Base-by-base conservation (phyloP, 1,140 invertebrate species). In the Ceratoteleas bidentatus region DNA sequence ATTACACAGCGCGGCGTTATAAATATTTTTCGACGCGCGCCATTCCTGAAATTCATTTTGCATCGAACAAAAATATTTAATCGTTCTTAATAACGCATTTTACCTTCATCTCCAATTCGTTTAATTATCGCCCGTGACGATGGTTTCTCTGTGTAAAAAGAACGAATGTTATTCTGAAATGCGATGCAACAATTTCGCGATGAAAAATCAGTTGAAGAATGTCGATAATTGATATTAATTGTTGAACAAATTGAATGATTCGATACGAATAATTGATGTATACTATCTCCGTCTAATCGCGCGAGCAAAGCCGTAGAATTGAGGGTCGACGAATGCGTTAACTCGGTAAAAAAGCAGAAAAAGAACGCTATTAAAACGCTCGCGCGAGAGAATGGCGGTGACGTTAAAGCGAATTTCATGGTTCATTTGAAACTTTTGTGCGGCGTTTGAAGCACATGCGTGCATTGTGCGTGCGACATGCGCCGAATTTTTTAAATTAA, bases 361-460 rank as follows among this genome's bases (percentile, higher is more conserved):
- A 81, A 43, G 52, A 81, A 66, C 62, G 56, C 49, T 60, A 80
- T 81, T 83, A 77, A 77, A 86, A 73, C 64, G 69, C 58, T 62
- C 62, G 64, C 58, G 66, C 57, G 56, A 72, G 69, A 82, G 70
- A 84, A 81, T 60, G 60, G 72, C 62, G 74, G 49, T 53, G 69
- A 60, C 65, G 74, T 64, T 76, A 60, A 81, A 84, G 72, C 66
- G 61, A 87, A 85, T 88, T 87, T 88, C 85, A 88, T 75, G 87
- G 78, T 86, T 84, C 83, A 86, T 87, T 87, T 81, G 86, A 85
- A 85, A 84, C 86, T 83, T 87, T 86, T 85, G 77, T 83, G n/a
- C 38, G 58, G 57, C 62, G 74, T 82, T 81, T 65, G 58, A 79
- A 45, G 72, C 66, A 54, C 53, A 62, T 66, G 38, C 68, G 62